Base-by-base conservation (phyloP, 2,888 invertebrate genomes). In the Lasioglossum figueresi region DNA sequence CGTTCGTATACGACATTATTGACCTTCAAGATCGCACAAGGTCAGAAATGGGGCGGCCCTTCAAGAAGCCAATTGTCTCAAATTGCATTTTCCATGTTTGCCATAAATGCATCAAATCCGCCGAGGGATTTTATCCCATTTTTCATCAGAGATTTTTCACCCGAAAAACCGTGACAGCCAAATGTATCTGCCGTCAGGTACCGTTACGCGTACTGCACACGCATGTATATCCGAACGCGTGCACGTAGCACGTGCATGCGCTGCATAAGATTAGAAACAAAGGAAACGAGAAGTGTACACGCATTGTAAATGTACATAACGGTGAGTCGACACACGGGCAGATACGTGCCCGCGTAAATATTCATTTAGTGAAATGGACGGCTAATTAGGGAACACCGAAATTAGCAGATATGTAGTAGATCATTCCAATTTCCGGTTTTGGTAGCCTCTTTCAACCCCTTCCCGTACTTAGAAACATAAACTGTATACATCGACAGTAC, bases 121-220 rank as follows among this genome's bases (percentile, higher is more conserved):
- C 12, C 16, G 16, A 16, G 16, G 16, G 5, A 16, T 45, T 45
- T 4, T 5, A 45, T 45, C 45, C 4, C 1, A 16, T 43, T 71
- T 43, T 27, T 43, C 1, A 59, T 27, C 43, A 23, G 68, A 56
- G 56, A n/a, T n/a, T n/a, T n/a, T n/a, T n/a, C n/a, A n/a, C 59
- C 56, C 75, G 66, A 45, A 73, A 16, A 45, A 79, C 68, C 40
- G 23, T 73, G 82, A 68, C 74, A 79, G 80, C 80, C 77, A 76
- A 86, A 66, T 76, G 72, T 76, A 71, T 80, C 85, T 88, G 71
- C 83, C 86, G 76, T 70, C 63, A 70, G 59, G 27, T 80, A 87
- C 89, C 89, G 89, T 84, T 89, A 85, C 59, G 27, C 74, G 71
- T 40, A 45, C 14, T 77, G 82, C 81, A 85, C 82, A 80, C 79